phyloP scores from a whole-genome alignment of 1,140 invertebrate genomes.

The Rhopalosiphum padi region DNA sequence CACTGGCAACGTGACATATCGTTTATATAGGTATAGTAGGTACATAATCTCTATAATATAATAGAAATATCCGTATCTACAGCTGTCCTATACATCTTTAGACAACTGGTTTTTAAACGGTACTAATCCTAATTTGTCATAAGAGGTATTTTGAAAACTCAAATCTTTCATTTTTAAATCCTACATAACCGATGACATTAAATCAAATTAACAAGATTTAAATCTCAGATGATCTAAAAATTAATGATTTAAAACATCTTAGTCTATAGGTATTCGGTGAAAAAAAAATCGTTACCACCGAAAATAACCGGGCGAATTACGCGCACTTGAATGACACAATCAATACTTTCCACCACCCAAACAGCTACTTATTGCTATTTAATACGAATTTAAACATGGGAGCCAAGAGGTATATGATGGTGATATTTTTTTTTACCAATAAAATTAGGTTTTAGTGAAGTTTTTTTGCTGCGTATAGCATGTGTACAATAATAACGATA shows the following conservation, averaged over 20 bases:
- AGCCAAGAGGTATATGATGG: too few relatives aligned
- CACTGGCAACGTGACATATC: background rate
- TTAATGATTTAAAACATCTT: background rate
- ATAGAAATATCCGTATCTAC: background rate
- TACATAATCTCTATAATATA: background rate
- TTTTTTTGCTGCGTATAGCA: background rate
- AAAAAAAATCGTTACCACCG: background rate
- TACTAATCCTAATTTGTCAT: background rate
- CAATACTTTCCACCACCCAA: too few relatives aligned
- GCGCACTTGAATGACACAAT: background rate
- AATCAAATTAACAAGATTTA: background rate
- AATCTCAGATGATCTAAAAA: background rate
- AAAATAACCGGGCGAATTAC: background rate
- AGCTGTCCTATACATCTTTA: background rate
- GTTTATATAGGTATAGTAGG: background rate
- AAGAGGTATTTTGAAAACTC: background rate
- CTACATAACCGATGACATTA: background rate
- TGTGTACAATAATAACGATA: background rate
- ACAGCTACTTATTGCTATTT: too few relatives aligned
- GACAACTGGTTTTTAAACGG: background rate
- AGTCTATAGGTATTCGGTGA: background rate
- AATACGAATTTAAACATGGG: too few relatives aligned
- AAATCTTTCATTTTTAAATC: background rate
- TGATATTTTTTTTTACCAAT: background rate
- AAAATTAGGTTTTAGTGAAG: background rate